Conservation (phyloP, 2,888 invertebrate species). For the Aleiodes testaceus region DNA sequence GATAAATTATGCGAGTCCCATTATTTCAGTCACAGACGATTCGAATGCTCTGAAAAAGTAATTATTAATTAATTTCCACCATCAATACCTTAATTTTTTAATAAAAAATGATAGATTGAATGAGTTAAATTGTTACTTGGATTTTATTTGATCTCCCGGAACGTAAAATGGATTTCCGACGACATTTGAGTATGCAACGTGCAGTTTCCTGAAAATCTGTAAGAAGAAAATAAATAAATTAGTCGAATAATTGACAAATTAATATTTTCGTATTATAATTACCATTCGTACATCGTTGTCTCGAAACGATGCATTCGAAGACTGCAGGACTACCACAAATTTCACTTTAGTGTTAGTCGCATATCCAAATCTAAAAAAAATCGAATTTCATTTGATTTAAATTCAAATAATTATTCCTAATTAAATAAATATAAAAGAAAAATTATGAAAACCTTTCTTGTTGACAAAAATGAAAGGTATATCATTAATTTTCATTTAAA, state of each 20-base stretch:
- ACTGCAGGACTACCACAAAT: conserved; percentile 93
- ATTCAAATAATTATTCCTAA: neutral
- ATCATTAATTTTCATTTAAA: too few species aligned
- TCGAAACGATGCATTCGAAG: conserved; percentile 87
- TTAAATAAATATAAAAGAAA: conserved; percentile 31
- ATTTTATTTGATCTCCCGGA: conserved; percentile 91
- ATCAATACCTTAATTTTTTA: conserved; percentile 34
- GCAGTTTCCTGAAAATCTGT: conserved; percentile 91
- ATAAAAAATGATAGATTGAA: neutral
- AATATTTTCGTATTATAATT: conserved; percentile 44
- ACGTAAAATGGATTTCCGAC: conserved; percentile 98
- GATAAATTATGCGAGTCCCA: conserved; percentile 56
- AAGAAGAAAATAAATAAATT: conserved; percentile 46
- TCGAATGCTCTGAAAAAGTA: conserved; percentile 64
- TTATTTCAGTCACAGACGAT: conserved; percentile 66
- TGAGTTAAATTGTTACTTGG: conserved; percentile 79
- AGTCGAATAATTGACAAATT: too few species aligned
- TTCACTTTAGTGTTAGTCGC: conserved; percentile 98
- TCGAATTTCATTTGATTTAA: conserved; percentile 5
- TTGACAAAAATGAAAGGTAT: too few species aligned
- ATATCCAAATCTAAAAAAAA: conserved; percentile 86
- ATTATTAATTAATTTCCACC: neutral
- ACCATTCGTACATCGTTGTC: conserved; percentile 96
- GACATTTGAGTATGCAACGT: conserved; percentile 93
- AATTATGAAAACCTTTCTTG: too few species aligned